Percentiles rank a stretch among this genome's conserved stretches.
Evolutionary conservation across 2,113 vertebrate species (phyloP).

Genomic region (Proterorhinus semilunaris): DNA sequence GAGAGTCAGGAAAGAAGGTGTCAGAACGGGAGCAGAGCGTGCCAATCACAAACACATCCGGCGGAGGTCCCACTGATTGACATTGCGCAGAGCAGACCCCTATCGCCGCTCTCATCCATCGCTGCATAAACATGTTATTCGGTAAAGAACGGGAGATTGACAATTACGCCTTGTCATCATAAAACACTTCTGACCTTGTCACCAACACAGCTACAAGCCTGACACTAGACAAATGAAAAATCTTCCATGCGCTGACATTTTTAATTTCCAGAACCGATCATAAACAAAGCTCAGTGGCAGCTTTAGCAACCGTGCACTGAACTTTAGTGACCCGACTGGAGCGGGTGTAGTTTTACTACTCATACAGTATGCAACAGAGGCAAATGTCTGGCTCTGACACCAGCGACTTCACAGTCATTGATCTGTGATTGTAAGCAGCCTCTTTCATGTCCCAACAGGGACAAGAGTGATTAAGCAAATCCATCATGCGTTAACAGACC

Average conservation of each 20-base stretch:
- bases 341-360: conserved; percentile 2
- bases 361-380: conserved; percentile 30
- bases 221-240: conserved; percentile 13
- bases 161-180: conserved; percentile 45
- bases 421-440: conserved; percentile 66
- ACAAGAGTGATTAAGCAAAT: conserved; percentile 56
- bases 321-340: conserved; percentile 17
- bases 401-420: conserved; percentile 49
- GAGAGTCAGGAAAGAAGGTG: conserved; percentile 39
- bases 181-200: conserved; percentile 48
- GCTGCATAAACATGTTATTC: conserved; percentile 45
- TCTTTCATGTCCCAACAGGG: conserved; percentile 55
- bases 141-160: conserved; percentile 23
- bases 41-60: conserved; percentile 50
- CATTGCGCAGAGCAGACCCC: conserved; percentile 36
- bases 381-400: conserved; percentile 36
- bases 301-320: conserved; percentile 27
- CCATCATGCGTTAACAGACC: conserved; percentile 64
- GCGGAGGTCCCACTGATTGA: conserved; percentile 49
- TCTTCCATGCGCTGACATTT: conserved; percentile 18
- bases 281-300: conserved; percentile 9
- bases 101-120: conserved; percentile 25
- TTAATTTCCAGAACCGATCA: conserved; percentile 11
- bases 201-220: conserved; percentile 12
- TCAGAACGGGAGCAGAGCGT: conserved; percentile 52